Evolutionary conservation across 64 coral and sea anemone species (phyloP).

Genomic region (Pocillopora damicornis): DNA sequence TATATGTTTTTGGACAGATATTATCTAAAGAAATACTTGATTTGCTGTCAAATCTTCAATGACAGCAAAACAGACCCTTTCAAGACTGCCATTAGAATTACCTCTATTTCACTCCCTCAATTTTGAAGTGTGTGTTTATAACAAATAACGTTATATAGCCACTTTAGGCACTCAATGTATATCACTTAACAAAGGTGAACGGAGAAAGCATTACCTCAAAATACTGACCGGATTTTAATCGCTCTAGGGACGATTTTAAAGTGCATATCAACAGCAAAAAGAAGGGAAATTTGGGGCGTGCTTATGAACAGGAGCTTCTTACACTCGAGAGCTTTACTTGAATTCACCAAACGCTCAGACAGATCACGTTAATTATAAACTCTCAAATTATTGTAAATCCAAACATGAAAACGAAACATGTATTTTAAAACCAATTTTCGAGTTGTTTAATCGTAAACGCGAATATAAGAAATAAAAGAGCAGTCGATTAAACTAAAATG

Average conservation of each 20-base stretch:
- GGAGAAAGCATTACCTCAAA: background rate
- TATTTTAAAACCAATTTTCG: background rate
- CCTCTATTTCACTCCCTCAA: too few relatives aligned
- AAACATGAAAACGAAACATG: background rate
- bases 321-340: background rate
- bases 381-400: background rate
- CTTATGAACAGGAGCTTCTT: too few relatives aligned
- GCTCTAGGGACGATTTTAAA: background rate
- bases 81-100: background rate
- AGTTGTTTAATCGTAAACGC: background rate
- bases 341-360: background rate
- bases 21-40: background rate
- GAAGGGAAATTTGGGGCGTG: constrained; percentile 12
- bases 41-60: background rate
- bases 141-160: constrained; percentile 26
- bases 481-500: background rate
- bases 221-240: background rate
- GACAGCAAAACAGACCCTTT: background rate
- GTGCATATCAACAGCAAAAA: background rate
- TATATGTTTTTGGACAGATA: background rate
- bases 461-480: background rate
- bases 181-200: constrained; percentile 23
- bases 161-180: constrained; percentile 24
- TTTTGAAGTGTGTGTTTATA: background rate
- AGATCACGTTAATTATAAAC: background rate